A percentile compares a stretch with the other conserved stretches of the same genome.
phyloP scores from a whole-genome alignment of 2,797 vertebrate genomes.

The Enteromius mattozi region DNA sequence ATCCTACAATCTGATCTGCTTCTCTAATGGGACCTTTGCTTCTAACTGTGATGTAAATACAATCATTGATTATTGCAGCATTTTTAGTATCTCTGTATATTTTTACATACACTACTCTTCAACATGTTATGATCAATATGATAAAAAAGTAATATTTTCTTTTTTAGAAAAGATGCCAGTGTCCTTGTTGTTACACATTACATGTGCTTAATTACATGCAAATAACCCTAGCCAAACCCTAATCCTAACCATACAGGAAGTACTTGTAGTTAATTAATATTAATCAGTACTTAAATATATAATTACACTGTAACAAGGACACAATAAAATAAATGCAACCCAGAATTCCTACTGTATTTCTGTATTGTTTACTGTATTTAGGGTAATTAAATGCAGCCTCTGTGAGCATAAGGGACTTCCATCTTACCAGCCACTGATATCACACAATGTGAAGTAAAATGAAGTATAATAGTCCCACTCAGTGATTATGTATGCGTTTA shows the following conservation, averaged over 20 bases:
- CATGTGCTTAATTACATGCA: no score
- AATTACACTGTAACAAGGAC: no score
- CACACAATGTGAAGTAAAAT: neutral
- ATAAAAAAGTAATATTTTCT: neutral
- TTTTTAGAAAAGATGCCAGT: neutral
- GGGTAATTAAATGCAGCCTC: neutral
- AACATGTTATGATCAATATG: neutral
- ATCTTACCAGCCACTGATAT: neutral
- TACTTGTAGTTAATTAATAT: no score
- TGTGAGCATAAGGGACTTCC: neutral
- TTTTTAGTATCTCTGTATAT: neutral
- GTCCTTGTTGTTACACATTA: no score
- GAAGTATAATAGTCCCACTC: no score
- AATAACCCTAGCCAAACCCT: no score
- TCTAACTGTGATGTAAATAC: slow-evolving; percentile 90
- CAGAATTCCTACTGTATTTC: neutral
- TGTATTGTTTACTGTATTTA: neutral
- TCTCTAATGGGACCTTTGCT: slow-evolving; percentile 85
- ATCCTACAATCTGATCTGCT: slow-evolving; percentile 87
- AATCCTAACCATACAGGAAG: no score
- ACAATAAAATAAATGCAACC: no score
- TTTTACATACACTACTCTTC: neutral
- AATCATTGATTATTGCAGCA: neutral
- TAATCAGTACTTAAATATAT: no score
- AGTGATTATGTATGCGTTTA: neutral